phyloP scores from a whole-genome alignment of 2,113 vertebrate genomes.

The Dendropsophus ebraccatus region DNA sequence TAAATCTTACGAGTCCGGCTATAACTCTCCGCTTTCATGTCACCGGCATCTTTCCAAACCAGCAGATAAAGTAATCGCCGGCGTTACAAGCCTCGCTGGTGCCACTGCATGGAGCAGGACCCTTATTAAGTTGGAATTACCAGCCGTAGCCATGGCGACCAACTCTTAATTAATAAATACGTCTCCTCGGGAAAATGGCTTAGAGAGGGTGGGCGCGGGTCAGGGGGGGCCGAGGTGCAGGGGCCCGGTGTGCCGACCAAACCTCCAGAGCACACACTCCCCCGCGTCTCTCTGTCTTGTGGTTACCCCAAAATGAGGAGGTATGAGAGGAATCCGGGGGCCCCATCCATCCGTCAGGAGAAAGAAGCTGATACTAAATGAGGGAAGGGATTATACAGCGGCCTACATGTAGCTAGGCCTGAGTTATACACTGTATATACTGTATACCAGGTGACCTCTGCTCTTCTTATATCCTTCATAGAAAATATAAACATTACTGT shows the following conservation, averaged over 20 bases:
- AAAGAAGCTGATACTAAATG: not conserved
- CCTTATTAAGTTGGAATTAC: slow-evolving; percentile 60
- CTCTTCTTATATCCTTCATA: not conserved
- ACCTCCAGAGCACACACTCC: slow-evolving; percentile 31
- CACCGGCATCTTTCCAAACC: slow-evolving; percentile 49
- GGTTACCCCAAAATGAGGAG: slow-evolving; percentile 54
- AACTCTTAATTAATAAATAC: slow-evolving; percentile 56
- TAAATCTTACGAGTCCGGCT: slow-evolving; percentile 27
- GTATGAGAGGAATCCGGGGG: slow-evolving; percentile 35
- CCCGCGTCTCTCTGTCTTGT: slow-evolving; percentile 31
- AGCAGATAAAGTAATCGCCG: slow-evolving; percentile 48
- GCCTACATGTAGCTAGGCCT: not conserved
- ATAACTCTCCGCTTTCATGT: slow-evolving; percentile 49
- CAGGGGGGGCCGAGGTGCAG: slow-evolving; percentile 18
- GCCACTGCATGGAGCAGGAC: slow-evolving; percentile 49
- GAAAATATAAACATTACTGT: no score
- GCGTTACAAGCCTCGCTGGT: slow-evolving; percentile 53
- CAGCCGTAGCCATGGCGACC: slow-evolving; percentile 53
- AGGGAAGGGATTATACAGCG: not conserved
- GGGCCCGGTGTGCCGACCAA: not conserved
- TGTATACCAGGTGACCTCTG: not conserved
- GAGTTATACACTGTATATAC: not conserved
- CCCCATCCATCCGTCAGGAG: not conserved
- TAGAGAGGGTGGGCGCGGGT: slow-evolving; percentile 42
- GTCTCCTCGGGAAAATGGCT: slow-evolving; percentile 42